phyloP scores from a whole-genome alignment of 1,140 invertebrate species.

The Steinernema khuongi region DNA sequence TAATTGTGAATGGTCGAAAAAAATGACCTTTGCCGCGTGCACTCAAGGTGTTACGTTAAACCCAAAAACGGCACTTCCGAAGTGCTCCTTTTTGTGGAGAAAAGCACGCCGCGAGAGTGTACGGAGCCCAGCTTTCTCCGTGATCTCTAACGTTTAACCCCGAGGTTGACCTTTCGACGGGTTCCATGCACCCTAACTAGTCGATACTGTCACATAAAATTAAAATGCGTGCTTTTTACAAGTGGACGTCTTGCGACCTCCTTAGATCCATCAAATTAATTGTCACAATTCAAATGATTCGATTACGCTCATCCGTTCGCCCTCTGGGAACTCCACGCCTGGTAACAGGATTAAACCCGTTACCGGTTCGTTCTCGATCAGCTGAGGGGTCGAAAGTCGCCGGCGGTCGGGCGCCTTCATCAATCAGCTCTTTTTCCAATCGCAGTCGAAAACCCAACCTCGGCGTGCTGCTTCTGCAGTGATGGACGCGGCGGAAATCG shows the following conservation, averaged over 20 bases:
- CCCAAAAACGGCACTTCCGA: too few species aligned
- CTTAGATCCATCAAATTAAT: neutral
- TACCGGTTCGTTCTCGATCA: neutral
- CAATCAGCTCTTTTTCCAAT: conserved; percentile 11
- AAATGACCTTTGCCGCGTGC: too few species aligned
- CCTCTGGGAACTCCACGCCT: neutral
- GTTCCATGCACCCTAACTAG: too few species aligned
- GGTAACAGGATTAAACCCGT: neutral
- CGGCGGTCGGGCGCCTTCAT: neutral
- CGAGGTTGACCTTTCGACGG: too few species aligned
- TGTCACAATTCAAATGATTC: too few species aligned
- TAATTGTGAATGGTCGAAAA: too few species aligned
- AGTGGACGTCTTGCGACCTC: neutral
- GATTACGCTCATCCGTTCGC: neutral
- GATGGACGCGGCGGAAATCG: conserved; percentile 13
- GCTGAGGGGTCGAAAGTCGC: conserved; percentile 3
- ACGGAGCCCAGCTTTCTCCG: too few species aligned
- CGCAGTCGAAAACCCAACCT: neutral
- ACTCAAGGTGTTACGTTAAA: too few species aligned
- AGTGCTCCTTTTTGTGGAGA: too few species aligned
- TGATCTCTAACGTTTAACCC: too few species aligned
- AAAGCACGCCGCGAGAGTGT: too few species aligned
- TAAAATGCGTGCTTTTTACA: neutral
- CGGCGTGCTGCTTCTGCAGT: neutral
- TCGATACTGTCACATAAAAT: neutral